Evolutionary conservation across 2,113 vertebrate genomes (phyloP).

Genomic region (Lepisosteus oculatus): DNA sequence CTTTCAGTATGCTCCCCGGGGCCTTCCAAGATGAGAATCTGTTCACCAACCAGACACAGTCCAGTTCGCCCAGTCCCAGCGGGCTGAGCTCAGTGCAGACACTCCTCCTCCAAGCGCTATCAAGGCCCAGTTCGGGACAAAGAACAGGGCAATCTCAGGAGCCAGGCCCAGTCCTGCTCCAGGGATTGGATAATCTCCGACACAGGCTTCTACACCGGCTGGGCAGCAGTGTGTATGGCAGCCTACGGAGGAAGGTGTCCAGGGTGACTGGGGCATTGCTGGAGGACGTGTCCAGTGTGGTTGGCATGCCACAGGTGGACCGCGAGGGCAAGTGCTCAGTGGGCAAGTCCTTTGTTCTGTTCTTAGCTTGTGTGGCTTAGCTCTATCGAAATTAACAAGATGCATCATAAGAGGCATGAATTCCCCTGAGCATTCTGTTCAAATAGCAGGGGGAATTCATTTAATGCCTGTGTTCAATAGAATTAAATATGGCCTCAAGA

Average conservation of each 20-base stretch:
- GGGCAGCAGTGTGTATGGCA: constrained; percentile 74
- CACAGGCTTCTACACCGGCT: constrained; percentile 71
- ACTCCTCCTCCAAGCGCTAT: constrained; percentile 69
- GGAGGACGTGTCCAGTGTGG: constrained; percentile 73
- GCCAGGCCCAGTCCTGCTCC: constrained; percentile 67
- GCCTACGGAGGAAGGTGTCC: constrained; percentile 74
- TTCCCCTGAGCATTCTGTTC: not conserved
- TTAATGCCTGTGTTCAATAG: not conserved
- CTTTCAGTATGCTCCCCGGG: constrained; percentile 63
- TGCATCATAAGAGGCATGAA: not conserved
- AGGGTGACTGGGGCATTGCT: constrained; percentile 72
- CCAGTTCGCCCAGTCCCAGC: constrained; percentile 30
- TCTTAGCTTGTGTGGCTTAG: not conserved
- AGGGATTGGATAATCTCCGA: constrained; percentile 65
- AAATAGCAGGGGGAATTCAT: no score
- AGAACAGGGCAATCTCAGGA: constrained; percentile 41
- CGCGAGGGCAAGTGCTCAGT: constrained; percentile 68
- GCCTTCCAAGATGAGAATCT: constrained; percentile 37
- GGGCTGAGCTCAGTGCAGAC: constrained; percentile 52
- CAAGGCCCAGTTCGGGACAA: constrained; percentile 54
- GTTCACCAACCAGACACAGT: constrained; percentile 41
- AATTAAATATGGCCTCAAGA: not conserved
- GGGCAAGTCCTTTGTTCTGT: constrained; percentile 61
- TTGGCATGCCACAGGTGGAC: constrained; percentile 66
- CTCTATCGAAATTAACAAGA: no score